Percentiles rank a stretch among this genome's conserved stretches.
Evolutionary conservation across 2,113 vertebrate genomes (phyloP).

Genomic region (Macrotis lagotis): DNA sequence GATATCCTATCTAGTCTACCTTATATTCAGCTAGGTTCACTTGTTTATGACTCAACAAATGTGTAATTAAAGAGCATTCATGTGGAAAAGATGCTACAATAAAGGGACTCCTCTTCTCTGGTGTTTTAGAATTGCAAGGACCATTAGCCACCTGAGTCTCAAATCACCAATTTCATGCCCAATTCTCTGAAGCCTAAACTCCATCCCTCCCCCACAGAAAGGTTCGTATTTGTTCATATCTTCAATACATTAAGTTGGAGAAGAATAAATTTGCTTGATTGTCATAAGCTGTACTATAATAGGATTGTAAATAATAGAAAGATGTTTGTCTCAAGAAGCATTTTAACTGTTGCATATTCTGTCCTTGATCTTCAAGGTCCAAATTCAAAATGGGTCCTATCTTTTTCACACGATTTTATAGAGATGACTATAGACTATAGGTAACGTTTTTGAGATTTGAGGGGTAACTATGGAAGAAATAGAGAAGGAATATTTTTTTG

Average conservation of each 20-base stretch:
- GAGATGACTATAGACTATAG: neutral
- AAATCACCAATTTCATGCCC: neutral
- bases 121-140: slow-evolving; percentile 4
- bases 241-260: neutral
- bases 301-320: slow-evolving; percentile 19
- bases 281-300: neutral
- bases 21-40: neutral
- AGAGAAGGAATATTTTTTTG: neutral
- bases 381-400: neutral
- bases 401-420: neutral
- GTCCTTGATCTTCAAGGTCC: neutral
- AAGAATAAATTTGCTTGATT: neutral
- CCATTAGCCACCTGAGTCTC: neutral
- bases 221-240: neutral
- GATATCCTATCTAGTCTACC: neutral
- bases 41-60: slow-evolving; percentile 28
- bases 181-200: slow-evolving; percentile 35
- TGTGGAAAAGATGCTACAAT: neutral
- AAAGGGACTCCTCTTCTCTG: slow-evolving; percentile 1
- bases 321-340: neutral
- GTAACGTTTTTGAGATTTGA: neutral
- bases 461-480: neutral
- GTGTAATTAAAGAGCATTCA: slow-evolving; percentile 30
- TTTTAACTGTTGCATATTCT: neutral
- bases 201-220: neutral